Evolutionary conservation across 2,888 invertebrate species (phyloP), one percentile per base, ranked within the genome.

Genomic region (Drosophila koepferae): DNA sequence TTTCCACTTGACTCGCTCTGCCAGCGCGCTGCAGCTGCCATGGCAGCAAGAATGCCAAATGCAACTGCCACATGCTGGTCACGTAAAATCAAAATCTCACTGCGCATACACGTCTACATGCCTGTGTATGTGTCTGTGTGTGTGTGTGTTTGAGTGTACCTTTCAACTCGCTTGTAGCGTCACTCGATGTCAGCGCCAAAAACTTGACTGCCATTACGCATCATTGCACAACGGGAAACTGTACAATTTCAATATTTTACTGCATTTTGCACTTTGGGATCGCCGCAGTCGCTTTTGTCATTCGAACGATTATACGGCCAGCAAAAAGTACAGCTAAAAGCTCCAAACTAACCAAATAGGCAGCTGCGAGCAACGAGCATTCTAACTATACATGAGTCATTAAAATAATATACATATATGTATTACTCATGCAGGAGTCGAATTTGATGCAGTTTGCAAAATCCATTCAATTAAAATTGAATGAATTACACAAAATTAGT

Each of bases 191-290:
- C 62, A 73, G 51, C 59, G 62, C 60, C 69, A 72, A 75, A 80
- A 75, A 72, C 71, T 72, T 69, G 59, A 49, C 68, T 83, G 76
- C 64, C 78, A 72, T 74, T 80, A 73, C 74, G 81, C 81, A 81
- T 75, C 86, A 85, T 86, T 83, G 86, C 86, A 69, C 85, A 81
- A 62, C 63, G 77, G 77, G 65, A 77, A 81, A 81, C 80, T 67
- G 87, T 71, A 80, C 80, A 80, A 76, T 84, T 89, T 81, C 84
- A 75, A 86, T 89, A 81, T 79, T 89, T 88, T 77, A 85, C 89
- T 83, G 86, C 83, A 80, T 77, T 88, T 76, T 76, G 79, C 85
- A 84, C 85, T 81, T 69, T 78, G 63, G 71, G 63, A 49, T 64
- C 67, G 63, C 51, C 46, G 58, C 43, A 54, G 80, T 48, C 58